A percentile compares a stretch with the other conserved stretches of the same genome.
Conservation (phyloP, 1,140 invertebrate species). For the Nymphalis io region DNA sequence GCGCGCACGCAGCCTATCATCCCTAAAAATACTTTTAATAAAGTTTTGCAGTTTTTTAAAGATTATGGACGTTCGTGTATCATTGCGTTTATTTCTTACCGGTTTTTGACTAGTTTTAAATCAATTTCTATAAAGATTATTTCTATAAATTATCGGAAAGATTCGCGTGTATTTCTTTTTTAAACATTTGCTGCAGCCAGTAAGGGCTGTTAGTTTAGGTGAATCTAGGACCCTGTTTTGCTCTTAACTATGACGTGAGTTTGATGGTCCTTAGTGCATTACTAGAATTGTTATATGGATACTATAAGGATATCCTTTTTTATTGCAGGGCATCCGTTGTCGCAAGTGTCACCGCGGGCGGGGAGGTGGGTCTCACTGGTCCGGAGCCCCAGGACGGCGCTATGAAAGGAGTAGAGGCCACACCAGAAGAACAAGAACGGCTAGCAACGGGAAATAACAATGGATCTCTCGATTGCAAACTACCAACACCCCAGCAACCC, state of each 20-base stretch:
- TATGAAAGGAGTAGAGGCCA: constrained; percentile 76
- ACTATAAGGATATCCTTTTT: constrained; percentile 41
- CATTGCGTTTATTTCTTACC: neutral
- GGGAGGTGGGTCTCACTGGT: constrained; percentile 63
- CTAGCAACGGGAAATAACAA: constrained; percentile 75
- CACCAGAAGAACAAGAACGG: constrained; percentile 74
- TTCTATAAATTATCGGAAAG: neutral
- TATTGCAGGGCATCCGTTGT: constrained; percentile 67
- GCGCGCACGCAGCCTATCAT: constrained; percentile 72
- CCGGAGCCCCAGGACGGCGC: constrained; percentile 61
- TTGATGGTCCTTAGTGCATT: constrained; percentile 4
- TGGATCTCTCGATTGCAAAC: constrained; percentile 73
- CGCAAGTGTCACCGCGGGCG: constrained; percentile 57
- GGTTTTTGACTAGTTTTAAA: neutral
- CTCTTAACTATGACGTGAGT: constrained; percentile 65
- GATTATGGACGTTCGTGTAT: constrained; percentile 6
- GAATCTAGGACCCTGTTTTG: constrained; percentile 8
- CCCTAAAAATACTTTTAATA: constrained; percentile 34
- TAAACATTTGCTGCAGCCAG: neutral
- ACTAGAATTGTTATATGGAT: constrained; percentile 12
- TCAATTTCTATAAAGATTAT: neutral
- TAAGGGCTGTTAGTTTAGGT: neutral
- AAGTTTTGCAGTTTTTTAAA: constrained; percentile 4
- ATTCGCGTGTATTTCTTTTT: neutral
- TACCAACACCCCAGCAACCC: constrained; percentile 47